A percentile compares a stretch with the other conserved stretches of the same genome.
Evolutionary conservation across 1,140 invertebrate genomes (phyloP).

Genomic region (Anoplophora glabripennis): DNA sequence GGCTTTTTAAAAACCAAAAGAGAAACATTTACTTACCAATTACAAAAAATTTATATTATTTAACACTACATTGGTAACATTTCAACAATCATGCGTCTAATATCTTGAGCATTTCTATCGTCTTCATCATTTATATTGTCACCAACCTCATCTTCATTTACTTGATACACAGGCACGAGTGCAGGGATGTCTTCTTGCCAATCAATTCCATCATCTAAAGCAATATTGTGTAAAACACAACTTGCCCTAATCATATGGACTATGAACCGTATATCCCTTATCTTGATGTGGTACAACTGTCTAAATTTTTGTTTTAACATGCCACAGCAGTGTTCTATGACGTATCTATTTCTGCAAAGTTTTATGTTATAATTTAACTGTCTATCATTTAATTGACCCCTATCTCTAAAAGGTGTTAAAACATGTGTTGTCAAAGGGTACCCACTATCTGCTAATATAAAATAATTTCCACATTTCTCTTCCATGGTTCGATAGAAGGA

Average conservation of each 20-base stretch:
- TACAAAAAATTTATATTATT: not conserved
- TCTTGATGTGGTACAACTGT: constrained; percentile 25
- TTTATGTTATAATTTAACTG: too few species aligned
- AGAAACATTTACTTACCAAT: not conserved
- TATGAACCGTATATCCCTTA: constrained; percentile 19
- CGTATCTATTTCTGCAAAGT: constrained; percentile 22
- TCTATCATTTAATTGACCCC: too few species aligned
- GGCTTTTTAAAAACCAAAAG: not conserved
- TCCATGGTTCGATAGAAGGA: too few species aligned
- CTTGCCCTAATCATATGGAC: constrained; percentile 29
- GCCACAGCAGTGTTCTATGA: constrained; percentile 34
- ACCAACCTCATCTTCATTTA: not conserved
- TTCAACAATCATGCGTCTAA: not conserved
- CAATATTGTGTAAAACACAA: constrained; percentile 34
- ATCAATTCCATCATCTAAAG: constrained; percentile 11
- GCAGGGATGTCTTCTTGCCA: not conserved
- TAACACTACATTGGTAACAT: not conserved
- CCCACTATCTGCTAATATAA: too few species aligned
- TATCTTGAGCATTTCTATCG: not conserved
- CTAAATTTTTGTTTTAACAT: constrained; percentile 29
- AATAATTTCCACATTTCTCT: too few species aligned
- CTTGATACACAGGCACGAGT: not conserved
- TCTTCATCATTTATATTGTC: not conserved
- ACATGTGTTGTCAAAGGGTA: too few species aligned
- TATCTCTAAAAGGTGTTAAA: too few species aligned